A percentile compares a stretch with the other conserved stretches of the same genome.
These are phyloP conservation scores for Oreohelix idahoensis DNA, from an alignment of 1,140 invertebrate species.

Conservation along the genomic window DNA sequence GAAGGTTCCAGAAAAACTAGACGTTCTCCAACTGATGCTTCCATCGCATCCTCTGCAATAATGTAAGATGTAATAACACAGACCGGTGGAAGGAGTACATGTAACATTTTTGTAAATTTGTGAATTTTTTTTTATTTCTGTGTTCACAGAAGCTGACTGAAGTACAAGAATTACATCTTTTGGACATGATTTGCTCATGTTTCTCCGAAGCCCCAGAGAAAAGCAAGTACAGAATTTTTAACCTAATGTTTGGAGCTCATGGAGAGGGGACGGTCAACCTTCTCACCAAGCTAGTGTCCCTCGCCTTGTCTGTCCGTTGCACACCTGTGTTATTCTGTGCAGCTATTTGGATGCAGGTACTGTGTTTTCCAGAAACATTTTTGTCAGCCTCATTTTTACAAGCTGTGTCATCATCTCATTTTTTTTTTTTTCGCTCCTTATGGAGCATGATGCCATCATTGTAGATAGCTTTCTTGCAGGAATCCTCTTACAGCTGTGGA, in stretches of 20 bases:
- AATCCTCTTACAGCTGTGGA: no score
- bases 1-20: no score
- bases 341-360: constrained; percentile 69
- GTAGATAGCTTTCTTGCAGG: no score
- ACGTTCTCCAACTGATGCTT: no score
- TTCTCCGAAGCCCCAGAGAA: constrained; percentile 58
- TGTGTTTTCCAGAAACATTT: not conserved
- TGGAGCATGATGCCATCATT: no score
- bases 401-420: not conserved
- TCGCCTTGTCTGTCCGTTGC: constrained; percentile 64
- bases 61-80: no score
- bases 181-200: constrained; percentile 64
- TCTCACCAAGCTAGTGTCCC: constrained; percentile 65
- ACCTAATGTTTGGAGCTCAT: constrained; percentile 64
- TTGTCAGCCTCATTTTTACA: not conserved
- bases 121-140: not conserved
- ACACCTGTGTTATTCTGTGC: constrained; percentile 64
- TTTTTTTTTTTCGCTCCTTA: no score
- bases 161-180: constrained; percentile 63
- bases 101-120: no score
- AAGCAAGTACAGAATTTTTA: constrained; percentile 60
- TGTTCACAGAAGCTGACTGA: constrained; percentile 58
- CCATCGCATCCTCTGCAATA: no score
- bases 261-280: constrained; percentile 55
- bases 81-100: no score